These are phyloP conservation scores for Acanthosepion esculentum DNA, from an alignment of 2,888 invertebrate species.

Conservation along the genomic window DNA sequence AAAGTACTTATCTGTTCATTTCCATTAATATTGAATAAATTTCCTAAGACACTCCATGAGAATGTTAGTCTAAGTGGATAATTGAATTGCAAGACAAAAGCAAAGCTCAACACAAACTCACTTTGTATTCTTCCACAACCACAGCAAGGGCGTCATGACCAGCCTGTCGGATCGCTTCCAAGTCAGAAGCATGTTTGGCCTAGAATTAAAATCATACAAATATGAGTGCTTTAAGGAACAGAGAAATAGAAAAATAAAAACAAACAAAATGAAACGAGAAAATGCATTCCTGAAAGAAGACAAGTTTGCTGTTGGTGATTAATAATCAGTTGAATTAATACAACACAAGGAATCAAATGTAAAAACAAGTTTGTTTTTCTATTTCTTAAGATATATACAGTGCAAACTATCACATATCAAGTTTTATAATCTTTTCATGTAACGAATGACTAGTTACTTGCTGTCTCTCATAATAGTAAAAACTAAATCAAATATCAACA, in stretches of 20 bases:
- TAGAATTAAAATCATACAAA: slow-evolving; percentile 49
- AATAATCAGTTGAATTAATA: neutral
- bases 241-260: neutral
- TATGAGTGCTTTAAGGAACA: neutral
- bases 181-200: slow-evolving; percentile 57
- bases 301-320: neutral
- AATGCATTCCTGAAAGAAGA: neutral
- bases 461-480: too few relatives aligned
- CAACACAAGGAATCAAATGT: too few relatives aligned
- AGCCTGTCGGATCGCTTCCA: slow-evolving; percentile 62
- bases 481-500: too few relatives aligned
- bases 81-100: neutral
- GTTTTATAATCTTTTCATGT: too few relatives aligned
- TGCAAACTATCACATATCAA: too few relatives aligned
- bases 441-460: too few relatives aligned
- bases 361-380: too few relatives aligned
- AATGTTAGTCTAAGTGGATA: neutral
- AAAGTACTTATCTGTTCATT: too few relatives aligned
- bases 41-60: neutral
- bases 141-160: slow-evolving; percentile 65
- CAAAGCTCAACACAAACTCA: slow-evolving; percentile 43
- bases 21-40: neutral
- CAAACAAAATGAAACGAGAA: neutral
- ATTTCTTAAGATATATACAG: too few relatives aligned
- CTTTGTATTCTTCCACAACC: slow-evolving; percentile 69